Evolutionary conservation across 2,113 vertebrate genomes (phyloP).

Genomic region (Rhipidura dahli): DNA sequence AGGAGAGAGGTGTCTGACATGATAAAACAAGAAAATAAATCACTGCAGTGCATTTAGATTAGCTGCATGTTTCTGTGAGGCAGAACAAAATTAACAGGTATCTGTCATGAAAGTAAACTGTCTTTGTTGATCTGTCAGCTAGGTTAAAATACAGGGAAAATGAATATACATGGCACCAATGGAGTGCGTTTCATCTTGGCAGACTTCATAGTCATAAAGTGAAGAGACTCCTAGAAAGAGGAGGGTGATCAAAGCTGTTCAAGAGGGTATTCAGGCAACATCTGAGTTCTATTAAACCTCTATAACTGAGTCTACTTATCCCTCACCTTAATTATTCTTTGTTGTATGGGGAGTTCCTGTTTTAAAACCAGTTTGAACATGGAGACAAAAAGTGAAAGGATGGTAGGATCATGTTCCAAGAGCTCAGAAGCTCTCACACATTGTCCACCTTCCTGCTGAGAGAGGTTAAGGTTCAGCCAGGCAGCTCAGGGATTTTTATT

Average conservation of each 20-base stretch:
- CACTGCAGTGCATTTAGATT: background rate
- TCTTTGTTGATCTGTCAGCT: conserved; percentile 11
- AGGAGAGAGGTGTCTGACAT: background rate
- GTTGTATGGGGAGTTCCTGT: background rate
- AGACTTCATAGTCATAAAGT: background rate
- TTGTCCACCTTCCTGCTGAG: background rate
- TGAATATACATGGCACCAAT: conserved; percentile 24
- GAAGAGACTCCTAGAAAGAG: background rate
- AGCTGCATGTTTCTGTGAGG: background rate
- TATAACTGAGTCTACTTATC: background rate
- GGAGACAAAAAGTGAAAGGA: background rate
- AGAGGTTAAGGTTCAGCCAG: background rate
- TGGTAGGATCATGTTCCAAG: rapidly evolving
- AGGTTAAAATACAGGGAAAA: conserved; percentile 2
- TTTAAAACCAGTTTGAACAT: background rate
- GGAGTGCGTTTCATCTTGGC: conserved; percentile 15
- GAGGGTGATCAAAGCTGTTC: conserved; percentile 48
- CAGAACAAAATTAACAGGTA: conserved; percentile 33
- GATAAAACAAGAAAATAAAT: conserved; percentile 8
- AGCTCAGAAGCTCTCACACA: background rate
- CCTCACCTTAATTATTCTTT: background rate
- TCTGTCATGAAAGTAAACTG: background rate
- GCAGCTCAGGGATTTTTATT: background rate
- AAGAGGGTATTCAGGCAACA: background rate
- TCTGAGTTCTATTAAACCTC: background rate